A percentile compares a stretch with the other conserved stretches of the same genome.
phyloP scores from a whole-genome alignment of 2,888 invertebrate species.

The Strigamia maritima region DNA sequence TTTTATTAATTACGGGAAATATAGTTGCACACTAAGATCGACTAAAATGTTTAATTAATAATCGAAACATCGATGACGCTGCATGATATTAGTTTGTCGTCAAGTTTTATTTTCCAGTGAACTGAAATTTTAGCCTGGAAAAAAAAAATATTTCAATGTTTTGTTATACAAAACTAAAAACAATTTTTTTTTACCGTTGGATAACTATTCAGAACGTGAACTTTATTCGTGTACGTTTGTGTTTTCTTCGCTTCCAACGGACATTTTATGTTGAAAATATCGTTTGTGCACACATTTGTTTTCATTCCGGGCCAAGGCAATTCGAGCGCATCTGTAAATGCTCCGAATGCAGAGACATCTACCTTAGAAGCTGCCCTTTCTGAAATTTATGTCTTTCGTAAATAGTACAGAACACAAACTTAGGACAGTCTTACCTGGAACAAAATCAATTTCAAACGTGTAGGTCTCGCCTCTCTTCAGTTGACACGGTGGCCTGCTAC shows the following conservation, averaged over 20 bases:
- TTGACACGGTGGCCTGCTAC: not conserved
- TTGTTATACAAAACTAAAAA: too few relatives aligned
- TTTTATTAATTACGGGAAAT: too few relatives aligned
- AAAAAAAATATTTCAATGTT: not conserved
- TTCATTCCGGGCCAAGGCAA: not conserved
- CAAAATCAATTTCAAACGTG: constrained; percentile 20
- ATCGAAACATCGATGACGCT: not conserved
- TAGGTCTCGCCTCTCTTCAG: not conserved
- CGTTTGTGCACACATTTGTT: not conserved
- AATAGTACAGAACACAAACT: too few relatives aligned
- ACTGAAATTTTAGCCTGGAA: not conserved
- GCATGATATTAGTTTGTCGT: not conserved
- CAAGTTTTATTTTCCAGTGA: not conserved
- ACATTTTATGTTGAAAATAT: not conserved
- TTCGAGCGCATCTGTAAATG: not conserved
- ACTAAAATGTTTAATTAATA: not conserved
- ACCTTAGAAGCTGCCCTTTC: not conserved
- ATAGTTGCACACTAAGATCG: too few relatives aligned
- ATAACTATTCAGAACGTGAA: not conserved
- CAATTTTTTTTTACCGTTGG: not conserved
- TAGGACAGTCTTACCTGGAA: constrained; percentile 24
- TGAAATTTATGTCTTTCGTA: too few relatives aligned
- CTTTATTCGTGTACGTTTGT: constrained; percentile 6
- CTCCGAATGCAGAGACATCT: not conserved
- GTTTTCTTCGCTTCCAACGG: not conserved